phyloP scores from a whole-genome alignment of 2,888 invertebrate genomes.

The Epirrita christyi region DNA sequence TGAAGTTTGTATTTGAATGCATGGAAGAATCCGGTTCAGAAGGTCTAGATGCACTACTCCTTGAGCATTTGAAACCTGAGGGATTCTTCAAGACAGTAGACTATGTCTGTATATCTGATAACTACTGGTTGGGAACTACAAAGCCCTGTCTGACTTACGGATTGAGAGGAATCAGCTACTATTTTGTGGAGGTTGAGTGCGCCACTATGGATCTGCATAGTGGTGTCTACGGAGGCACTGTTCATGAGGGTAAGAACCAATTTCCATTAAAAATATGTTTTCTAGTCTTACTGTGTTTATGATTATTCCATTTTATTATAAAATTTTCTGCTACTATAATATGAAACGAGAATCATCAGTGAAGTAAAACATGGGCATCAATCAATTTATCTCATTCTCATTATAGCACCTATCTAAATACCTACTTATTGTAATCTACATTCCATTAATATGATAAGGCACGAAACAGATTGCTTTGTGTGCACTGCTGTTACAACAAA shows the following conservation, averaged over 20 bases:
- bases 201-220: slow-evolving; percentile 97
- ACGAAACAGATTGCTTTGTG: slow-evolving; percentile 22
- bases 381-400: slow-evolving; percentile 3
- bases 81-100: slow-evolving; percentile 93
- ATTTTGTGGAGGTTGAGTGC: slow-evolving; percentile 94
- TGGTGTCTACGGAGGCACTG: slow-evolving; percentile 97
- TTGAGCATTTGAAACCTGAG: slow-evolving; percentile 80
- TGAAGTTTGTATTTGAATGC: slow-evolving; percentile 97
- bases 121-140: slow-evolving; percentile 99
- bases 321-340: too few species aligned
- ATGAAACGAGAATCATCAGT: too few species aligned
- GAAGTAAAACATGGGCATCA: background rate
- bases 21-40: slow-evolving; percentile 99
- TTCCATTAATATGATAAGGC: slow-evolving; percentile 25
- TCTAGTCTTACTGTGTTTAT: too few species aligned
- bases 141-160: slow-evolving; percentile 99
- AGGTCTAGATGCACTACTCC: slow-evolving; percentile 95
- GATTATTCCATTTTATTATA: too few species aligned
- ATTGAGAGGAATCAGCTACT: slow-evolving; percentile 96
- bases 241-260: slow-evolving; percentile 86
- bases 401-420: slow-evolving; percentile 18
- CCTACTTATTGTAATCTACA: slow-evolving; percentile 20
- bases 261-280: too few species aligned
- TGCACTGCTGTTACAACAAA: slow-evolving; percentile 15
- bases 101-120: slow-evolving; percentile 98